Conservation (phyloP, 2,797 vertebrate genomes). For the Pyrocephalus nanus region DNA sequence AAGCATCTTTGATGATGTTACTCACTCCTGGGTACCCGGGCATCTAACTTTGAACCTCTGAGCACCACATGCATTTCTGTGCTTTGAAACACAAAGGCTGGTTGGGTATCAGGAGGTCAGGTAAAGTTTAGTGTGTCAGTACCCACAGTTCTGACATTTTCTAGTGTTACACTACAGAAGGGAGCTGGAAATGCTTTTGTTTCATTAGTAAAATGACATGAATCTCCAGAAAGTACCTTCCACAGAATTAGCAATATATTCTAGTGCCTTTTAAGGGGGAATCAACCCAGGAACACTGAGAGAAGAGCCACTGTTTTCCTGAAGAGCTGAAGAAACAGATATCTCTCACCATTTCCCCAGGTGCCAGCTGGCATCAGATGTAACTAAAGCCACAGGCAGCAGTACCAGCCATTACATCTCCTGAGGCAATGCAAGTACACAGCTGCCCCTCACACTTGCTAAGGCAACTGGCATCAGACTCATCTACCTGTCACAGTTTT, state of each 20-base stretch:
- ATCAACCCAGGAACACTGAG: neutral
- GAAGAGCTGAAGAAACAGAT: neutral
- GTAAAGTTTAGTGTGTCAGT: neutral
- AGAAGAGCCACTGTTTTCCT: neutral
- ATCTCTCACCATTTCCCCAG: neutral
- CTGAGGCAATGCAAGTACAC: neutral
- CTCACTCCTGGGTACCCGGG: neutral
- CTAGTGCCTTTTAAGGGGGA: neutral
- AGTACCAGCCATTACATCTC: neutral
- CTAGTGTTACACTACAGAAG: neutral
- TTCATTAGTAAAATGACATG: neutral
- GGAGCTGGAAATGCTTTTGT: neutral
- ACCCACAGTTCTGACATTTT: neutral
- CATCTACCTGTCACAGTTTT: neutral
- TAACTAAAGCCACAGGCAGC: neutral
- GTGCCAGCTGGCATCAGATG: neutral
- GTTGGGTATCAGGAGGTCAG: neutral
- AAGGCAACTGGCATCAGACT: neutral
- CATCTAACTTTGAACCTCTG: neutral
- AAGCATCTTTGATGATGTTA: neutral
- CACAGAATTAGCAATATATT: neutral
- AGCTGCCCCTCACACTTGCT: neutral
- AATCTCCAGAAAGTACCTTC: neutral
- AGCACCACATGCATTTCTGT: neutral
- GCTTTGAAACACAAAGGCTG: neutral